These are phyloP conservation scores for Mastomys coucha DNA, from an alignment of 2,113 vertebrate species.

Conservation along the genomic window DNA sequence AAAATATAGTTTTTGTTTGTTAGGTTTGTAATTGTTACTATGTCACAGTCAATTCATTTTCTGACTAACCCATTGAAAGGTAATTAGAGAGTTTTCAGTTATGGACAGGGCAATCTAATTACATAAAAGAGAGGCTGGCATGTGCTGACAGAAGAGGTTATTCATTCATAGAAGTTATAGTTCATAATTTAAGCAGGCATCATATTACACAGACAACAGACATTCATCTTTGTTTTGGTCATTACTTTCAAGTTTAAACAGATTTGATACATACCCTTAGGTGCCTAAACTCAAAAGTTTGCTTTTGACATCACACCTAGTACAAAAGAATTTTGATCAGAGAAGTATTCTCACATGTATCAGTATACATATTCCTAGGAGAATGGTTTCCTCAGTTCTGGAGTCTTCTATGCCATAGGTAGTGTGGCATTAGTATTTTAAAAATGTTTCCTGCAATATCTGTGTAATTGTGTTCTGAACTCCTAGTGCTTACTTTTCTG, in stretches of 20 bases:
- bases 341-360: background rate
- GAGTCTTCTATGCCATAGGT: background rate
- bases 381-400: background rate
- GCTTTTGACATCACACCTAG: background rate
- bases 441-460: background rate
- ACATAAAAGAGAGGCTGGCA: background rate
- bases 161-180: background rate
- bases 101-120: background rate
- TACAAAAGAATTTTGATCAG: background rate
- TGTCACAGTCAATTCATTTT: background rate
- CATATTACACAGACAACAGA: background rate
- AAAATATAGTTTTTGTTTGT: background rate
- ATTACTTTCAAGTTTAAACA: background rate
- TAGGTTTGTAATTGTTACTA: background rate
- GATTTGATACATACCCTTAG: background rate
- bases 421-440: background rate
- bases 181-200: constrained; percentile 24
- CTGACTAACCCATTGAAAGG: background rate
- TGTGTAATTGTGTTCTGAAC: background rate
- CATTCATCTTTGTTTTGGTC: background rate
- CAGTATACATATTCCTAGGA: no score
- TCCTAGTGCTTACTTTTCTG: background rate
- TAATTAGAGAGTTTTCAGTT: background rate
- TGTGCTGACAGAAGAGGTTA: background rate
- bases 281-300: background rate